Conservation (phyloP, 2,113 vertebrate species). For the Coregonus clupeaformis region DNA sequence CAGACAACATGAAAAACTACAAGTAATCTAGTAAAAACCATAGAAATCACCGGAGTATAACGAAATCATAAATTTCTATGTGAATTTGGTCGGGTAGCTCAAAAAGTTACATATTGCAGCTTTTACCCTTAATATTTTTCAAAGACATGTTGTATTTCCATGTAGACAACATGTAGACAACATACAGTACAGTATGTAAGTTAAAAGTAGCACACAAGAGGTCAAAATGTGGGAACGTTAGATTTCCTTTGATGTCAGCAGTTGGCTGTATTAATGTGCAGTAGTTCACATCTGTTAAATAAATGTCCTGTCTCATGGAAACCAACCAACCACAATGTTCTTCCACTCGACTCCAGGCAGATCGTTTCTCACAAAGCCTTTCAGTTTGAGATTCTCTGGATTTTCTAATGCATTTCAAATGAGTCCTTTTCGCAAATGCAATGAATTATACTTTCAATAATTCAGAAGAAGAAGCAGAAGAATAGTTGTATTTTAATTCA, state of each 20-base stretch:
- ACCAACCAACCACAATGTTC: not conserved
- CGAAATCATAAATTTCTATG: no score
- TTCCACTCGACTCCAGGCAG: not conserved
- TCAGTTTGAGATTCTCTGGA: not conserved
- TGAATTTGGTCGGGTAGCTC: no score
- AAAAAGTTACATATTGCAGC: no score
- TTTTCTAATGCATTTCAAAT: not conserved
- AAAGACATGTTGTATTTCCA: not conserved
- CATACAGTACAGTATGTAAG: not conserved
- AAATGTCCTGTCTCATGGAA: not conserved
- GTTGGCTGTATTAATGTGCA: constrained; percentile 3
- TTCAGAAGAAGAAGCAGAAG: no score
- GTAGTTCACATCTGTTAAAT: constrained; percentile 15
- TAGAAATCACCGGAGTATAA: no score
- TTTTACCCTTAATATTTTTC: not conserved
- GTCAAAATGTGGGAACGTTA: not conserved
- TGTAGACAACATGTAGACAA: not conserved
- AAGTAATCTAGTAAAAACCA: no score
- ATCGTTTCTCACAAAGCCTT: not conserved
- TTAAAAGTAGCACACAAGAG: not conserved
- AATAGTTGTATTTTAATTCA: no score
- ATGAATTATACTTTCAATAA: not conserved
- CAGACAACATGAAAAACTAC: no score
- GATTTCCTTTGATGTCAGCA: constrained; percentile 20
- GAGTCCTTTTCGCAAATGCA: not conserved